Conservation (phyloP, 2,888 invertebrate species). For the Taphrorychus bicolor region DNA sequence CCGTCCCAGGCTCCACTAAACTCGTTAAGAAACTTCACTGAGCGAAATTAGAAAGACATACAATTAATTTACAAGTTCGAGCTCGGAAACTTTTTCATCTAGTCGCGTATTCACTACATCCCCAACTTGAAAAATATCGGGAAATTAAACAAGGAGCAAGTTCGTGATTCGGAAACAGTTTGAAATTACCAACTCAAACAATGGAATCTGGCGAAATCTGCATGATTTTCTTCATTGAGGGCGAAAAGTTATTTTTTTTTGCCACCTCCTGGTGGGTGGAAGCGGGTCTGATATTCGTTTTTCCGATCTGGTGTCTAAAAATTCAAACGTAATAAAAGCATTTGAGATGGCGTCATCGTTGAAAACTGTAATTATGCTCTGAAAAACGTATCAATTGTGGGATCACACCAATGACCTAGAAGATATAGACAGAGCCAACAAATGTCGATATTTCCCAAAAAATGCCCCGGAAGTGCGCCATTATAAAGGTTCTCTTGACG, state of each 20-base stretch:
- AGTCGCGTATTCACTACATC: constrained; percentile 26
- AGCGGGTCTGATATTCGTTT: too few species aligned
- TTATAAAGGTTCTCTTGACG: too few species aligned
- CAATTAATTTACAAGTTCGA: constrained; percentile 37
- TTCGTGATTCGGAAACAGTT: constrained; percentile 16
- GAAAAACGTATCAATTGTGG: too few species aligned
- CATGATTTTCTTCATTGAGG: constrained; percentile 16
- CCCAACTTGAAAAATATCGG: constrained; percentile 31
- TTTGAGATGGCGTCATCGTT: too few species aligned
- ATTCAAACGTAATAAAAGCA: too few species aligned
- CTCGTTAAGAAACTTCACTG: constrained; percentile 32
- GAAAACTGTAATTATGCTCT: too few species aligned
- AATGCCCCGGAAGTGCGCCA: too few species aligned
- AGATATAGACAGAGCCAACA: too few species aligned
- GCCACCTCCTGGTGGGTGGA: too few species aligned
- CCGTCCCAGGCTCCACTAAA: constrained; percentile 18
- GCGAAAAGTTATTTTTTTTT: neutral
- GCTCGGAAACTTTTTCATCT: constrained; percentile 30
- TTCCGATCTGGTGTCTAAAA: too few species aligned
- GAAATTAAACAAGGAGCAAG: constrained; percentile 31
- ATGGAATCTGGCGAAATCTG: constrained; percentile 11
- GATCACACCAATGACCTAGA: too few species aligned
- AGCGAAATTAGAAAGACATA: constrained; percentile 35
- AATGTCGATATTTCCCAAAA: too few species aligned
- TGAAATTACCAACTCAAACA: constrained; percentile 34